These are phyloP conservation scores for Dynastes hyllus DNA, from an alignment of 2,888 invertebrate genomes.

Conservation along the genomic window DNA sequence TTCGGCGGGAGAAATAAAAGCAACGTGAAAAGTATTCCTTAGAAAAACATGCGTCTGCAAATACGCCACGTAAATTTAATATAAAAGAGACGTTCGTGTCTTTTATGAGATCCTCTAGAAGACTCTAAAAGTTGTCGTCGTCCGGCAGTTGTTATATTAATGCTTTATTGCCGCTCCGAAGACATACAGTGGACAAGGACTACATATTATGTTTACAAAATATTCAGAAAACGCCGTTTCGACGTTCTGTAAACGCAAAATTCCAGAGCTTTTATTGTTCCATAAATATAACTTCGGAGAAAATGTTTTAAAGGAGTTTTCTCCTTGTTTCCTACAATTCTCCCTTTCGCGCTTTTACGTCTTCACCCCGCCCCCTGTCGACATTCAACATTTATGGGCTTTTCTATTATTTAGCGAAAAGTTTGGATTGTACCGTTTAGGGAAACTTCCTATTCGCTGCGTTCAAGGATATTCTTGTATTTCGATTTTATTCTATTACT, in stretches of 20 bases:
- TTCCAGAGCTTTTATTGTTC: constrained; percentile 33
- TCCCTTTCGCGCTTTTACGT: neutral
- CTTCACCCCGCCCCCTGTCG: neutral
- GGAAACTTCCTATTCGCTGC: neutral
- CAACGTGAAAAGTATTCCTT: neutral
- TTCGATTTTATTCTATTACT: neutral
- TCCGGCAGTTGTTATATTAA: constrained; percentile 46
- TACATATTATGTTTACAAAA: constrained; percentile 58
- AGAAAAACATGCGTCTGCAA: neutral
- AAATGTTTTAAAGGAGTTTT: constrained; percentile 11
- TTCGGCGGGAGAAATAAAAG: neutral
- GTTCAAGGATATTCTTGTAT: neutral
- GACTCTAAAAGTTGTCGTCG: constrained; percentile 1
- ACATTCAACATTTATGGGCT: constrained; percentile 32
- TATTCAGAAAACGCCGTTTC: constrained; percentile 56
- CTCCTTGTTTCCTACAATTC: neutral
- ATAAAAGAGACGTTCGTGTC: neutral
- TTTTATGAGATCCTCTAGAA: constrained; percentile 7
- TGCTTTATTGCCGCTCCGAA: constrained; percentile 49
- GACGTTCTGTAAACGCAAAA: constrained; percentile 42
- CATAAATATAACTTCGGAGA: constrained; percentile 37
- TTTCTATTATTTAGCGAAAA: constrained; percentile 39
- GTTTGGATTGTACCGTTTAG: constrained; percentile 19
- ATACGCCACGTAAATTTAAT: constrained; percentile 10
- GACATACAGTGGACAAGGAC: constrained; percentile 44